Conservation (phyloP, 2,113 vertebrate genomes). For the Phalacrocorax carbo region DNA sequence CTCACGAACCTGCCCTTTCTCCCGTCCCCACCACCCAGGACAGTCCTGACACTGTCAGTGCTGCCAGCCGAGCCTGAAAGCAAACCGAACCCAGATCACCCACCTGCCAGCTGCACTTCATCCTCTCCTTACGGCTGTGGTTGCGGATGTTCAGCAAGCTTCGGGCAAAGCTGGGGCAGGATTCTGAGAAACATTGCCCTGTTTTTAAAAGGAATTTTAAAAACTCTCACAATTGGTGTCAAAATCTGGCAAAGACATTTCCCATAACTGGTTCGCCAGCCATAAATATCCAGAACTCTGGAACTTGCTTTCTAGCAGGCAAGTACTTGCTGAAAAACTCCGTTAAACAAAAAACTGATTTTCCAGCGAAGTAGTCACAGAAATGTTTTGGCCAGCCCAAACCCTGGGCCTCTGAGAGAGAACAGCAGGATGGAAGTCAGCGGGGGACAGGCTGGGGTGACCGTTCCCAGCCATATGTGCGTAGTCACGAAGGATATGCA, state of each 20-base stretch:
- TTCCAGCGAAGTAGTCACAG: not conserved
- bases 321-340: not conserved
- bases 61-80: not conserved
- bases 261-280: not conserved
- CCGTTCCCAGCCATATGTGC: not conserved
- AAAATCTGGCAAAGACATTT: not conserved
- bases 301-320: not conserved
- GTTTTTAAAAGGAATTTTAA: not conserved
- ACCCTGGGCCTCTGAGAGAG: not conserved
- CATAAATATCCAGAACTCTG: not conserved
- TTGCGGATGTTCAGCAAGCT: not conserved
- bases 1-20: not conserved
- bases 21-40: not conserved
- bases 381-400: not conserved
- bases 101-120: not conserved
- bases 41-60: not conserved
- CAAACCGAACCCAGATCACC: not conserved
- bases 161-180: not conserved
- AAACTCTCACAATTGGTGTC: not conserved
- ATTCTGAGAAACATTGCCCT: not conserved
- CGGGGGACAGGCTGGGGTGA: not conserved
- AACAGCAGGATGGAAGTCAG: not conserved
- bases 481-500: accelerated
- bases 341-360: not conserved
- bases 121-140: not conserved